These are phyloP conservation scores for Synanthedon vespiformis DNA, from an alignment of 2,888 invertebrate species.

Conservation along the genomic window DNA sequence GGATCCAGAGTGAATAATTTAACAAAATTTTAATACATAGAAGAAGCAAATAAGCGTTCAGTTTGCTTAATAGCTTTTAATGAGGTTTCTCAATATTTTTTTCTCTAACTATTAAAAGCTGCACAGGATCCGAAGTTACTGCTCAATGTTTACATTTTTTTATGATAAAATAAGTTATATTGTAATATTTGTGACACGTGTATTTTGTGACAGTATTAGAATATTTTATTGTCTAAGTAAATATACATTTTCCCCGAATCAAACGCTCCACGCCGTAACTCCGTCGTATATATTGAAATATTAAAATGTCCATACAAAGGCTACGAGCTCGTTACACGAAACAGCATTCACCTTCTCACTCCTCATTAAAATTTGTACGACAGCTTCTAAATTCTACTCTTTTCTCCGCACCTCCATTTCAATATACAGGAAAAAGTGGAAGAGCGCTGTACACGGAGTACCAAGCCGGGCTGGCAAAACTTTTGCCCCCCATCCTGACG, in stretches of 20 bases:
- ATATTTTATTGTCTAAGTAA: not conserved
- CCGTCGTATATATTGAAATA: slow-evolving; percentile 23
- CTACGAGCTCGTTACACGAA: slow-evolving; percentile 40
- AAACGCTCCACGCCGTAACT: slow-evolving; percentile 18
- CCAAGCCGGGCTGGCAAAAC: slow-evolving; percentile 62
- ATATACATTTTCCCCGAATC: slow-evolving; percentile 9
- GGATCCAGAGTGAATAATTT: too few relatives aligned
- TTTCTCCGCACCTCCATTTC: slow-evolving; percentile 70
- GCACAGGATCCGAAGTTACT: too few relatives aligned
- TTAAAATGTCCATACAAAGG: slow-evolving; percentile 39
- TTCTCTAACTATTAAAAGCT: too few relatives aligned
- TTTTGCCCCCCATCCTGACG: slow-evolving; percentile 46
- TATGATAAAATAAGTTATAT: too few relatives aligned
- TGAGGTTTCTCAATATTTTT: too few relatives aligned
- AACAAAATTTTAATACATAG: too few relatives aligned
- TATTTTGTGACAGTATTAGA: not conserved
- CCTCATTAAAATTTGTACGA: slow-evolving; percentile 70
- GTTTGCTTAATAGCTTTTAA: too few relatives aligned
- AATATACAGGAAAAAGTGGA: slow-evolving; percentile 71
- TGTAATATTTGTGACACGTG: too few relatives aligned
- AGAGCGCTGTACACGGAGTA: slow-evolving; percentile 67
- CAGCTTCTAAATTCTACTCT: slow-evolving; percentile 69
- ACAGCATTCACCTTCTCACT: slow-evolving; percentile 52
- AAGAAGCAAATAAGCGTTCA: too few relatives aligned
- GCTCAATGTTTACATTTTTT: too few relatives aligned